These are phyloP conservation scores for Dexiosoma caninum DNA, from an alignment of 2,888 invertebrate species.

Conservation along the genomic window DNA sequence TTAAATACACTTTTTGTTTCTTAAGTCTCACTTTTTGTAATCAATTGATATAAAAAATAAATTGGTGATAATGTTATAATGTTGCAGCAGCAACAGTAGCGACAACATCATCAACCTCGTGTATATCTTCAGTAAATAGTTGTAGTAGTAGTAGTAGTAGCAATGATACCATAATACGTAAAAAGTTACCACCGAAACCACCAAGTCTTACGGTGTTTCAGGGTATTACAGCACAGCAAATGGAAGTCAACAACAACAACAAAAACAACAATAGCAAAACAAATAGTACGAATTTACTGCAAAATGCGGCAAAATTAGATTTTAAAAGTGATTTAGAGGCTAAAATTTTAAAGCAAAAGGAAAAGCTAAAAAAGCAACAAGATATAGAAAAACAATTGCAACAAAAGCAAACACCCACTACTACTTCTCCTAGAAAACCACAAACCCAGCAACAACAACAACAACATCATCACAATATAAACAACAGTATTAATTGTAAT, in stretches of 20 bases:
- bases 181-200: constrained; percentile 72
- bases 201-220: constrained; percentile 72
- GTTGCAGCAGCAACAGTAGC: constrained; percentile 58
- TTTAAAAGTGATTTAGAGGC: constrained; percentile 75
- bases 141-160: constrained; percentile 55
- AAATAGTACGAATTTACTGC: constrained; percentile 37
- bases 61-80: constrained; percentile 64
- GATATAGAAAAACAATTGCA: constrained; percentile 64
- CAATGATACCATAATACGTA: constrained; percentile 66
- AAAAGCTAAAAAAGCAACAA: constrained; percentile 72
- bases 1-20: neutral
- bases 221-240: constrained; percentile 55
- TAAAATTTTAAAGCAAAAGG: constrained; percentile 73
- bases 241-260: constrained; percentile 50
- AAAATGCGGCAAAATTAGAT: constrained; percentile 69
- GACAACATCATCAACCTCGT: constrained; percentile 38
- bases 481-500: constrained; percentile 72
- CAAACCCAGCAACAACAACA: constrained; percentile 61
- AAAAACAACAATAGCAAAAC: constrained; percentile 61
- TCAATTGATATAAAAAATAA: constrained; percentile 15
- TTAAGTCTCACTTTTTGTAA: constrained; percentile 31
- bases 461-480: constrained; percentile 63
- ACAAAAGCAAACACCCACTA: constrained; percentile 51
- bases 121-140: constrained; percentile 52
- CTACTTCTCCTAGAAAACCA: constrained; percentile 42